A percentile compares a stretch with the other conserved stretches of the same genome.
These are phyloP conservation scores for Drosophila helvetica DNA, from an alignment of 2,888 invertebrate species.

Conservation along the genomic window DNA sequence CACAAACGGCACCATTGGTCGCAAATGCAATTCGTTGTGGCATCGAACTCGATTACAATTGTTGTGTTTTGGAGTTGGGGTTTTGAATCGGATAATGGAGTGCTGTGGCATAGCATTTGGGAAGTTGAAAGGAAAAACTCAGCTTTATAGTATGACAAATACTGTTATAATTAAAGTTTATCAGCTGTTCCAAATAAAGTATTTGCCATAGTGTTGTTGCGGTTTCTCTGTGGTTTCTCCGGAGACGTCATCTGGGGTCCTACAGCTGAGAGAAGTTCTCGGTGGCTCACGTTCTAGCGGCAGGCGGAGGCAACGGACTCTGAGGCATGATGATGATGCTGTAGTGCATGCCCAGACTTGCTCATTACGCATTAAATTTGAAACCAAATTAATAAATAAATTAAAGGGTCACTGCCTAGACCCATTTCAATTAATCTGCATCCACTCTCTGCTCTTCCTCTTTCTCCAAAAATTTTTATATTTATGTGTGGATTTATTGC, in stretches of 20 bases:
- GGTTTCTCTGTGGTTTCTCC: slow-evolving; percentile 24
- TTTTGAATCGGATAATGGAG: not conserved
- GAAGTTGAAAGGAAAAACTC: not conserved
- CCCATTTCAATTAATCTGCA: not conserved
- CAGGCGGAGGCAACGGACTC: too few relatives aligned
- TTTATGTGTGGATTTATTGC: not conserved
- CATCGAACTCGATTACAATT: slow-evolving; percentile 66
- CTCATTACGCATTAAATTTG: slow-evolving; percentile 59
- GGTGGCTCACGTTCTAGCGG: not conserved
- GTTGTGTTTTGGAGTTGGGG: slow-evolving; percentile 35
- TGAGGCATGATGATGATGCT: too few relatives aligned
- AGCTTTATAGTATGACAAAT: slow-evolving; percentile 78
- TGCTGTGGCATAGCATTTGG: not conserved
- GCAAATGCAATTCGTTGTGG: slow-evolving; percentile 76
- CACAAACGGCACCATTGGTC: slow-evolving; percentile 60
- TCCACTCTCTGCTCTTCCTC: not conserved
- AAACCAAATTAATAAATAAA: slow-evolving; percentile 60
- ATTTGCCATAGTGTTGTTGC: slow-evolving; percentile 64
- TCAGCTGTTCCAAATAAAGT: slow-evolving; percentile 52
- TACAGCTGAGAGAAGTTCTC: not conserved
- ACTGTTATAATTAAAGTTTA: slow-evolving; percentile 78
- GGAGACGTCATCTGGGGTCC: not conserved
- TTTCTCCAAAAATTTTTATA: not conserved
- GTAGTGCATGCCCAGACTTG: slow-evolving; percentile 20
- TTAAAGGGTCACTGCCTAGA: slow-evolving; percentile 35